These are phyloP conservation scores for Aspidiotus destructor DNA, from an alignment of 2,888 invertebrate genomes.

Conservation along the genomic window DNA sequence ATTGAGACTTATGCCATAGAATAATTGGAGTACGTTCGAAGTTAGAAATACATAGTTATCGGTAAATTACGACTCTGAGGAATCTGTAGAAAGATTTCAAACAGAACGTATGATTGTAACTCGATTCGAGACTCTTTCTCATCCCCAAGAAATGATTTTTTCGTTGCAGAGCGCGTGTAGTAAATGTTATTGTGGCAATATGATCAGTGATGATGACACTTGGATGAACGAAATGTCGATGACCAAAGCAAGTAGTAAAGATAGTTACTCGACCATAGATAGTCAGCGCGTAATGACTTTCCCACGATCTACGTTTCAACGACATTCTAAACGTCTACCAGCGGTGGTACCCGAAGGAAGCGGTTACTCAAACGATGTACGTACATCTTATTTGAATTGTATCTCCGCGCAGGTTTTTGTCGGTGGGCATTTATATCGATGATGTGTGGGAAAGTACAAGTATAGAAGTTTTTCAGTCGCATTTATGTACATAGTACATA, in stretches of 20 bases:
- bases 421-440: too few species aligned
- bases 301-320: constrained; percentile 51
- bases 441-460: too few species aligned
- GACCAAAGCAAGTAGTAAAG: constrained; percentile 14
- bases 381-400: neutral
- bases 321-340: constrained; percentile 46
- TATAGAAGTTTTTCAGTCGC: too few species aligned
- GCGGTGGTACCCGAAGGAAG: constrained; percentile 34
- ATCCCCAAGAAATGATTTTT: neutral
- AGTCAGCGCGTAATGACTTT: constrained; percentile 43
- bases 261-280: constrained; percentile 17
- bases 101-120: too few species aligned
- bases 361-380: constrained; percentile 22
- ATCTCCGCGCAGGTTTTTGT: too few species aligned
- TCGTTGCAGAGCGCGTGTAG: constrained; percentile 21
- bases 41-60: neutral
- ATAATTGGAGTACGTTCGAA: too few species aligned
- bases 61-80: neutral
- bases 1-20: neutral
- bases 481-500: too few species aligned
- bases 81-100: too few species aligned
- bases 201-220: constrained; percentile 28
- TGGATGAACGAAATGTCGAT: constrained; percentile 20
- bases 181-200: constrained; percentile 29
- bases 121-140: too few species aligned